Conservation (phyloP, 2,797 vertebrate genomes). For the Australoheros facetus region DNA sequence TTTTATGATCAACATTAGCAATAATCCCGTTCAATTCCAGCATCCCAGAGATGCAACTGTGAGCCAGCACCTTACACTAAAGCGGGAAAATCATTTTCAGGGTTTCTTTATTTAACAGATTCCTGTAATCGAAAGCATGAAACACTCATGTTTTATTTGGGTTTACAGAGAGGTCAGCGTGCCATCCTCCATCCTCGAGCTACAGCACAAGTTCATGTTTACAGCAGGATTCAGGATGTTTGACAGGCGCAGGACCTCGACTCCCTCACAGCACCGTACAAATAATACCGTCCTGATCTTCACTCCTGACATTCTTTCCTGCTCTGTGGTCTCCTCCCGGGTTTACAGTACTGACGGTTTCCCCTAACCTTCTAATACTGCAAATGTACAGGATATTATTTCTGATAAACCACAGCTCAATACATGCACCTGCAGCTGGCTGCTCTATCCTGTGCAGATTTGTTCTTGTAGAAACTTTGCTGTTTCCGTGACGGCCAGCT, state of each 20-base stretch:
- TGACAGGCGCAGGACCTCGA: slow-evolving; percentile 3
- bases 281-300: not conserved
- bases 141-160: not conserved
- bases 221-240: slow-evolving; percentile 15
- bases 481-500: slow-evolving; percentile 17
- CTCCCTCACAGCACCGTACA: slow-evolving; percentile 16
- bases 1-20: not conserved
- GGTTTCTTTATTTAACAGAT: not conserved
- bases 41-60: not conserved
- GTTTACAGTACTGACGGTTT: not conserved
- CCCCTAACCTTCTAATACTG: not conserved
- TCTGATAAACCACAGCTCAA: not conserved
- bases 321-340: slow-evolving; percentile 40
- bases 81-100: not conserved
- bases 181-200: not conserved
- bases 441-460: not conserved
- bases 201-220: slow-evolving; percentile 32
- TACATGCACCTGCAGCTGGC: not conserved
- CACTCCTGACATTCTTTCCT: slow-evolving; percentile 30
- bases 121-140: not conserved
- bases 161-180: not conserved
- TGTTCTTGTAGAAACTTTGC: not conserved
- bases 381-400: not conserved
- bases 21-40: not conserved
- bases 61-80: not conserved